Conservation (phyloP, 2,888 invertebrate species). For the Thera britannica region DNA sequence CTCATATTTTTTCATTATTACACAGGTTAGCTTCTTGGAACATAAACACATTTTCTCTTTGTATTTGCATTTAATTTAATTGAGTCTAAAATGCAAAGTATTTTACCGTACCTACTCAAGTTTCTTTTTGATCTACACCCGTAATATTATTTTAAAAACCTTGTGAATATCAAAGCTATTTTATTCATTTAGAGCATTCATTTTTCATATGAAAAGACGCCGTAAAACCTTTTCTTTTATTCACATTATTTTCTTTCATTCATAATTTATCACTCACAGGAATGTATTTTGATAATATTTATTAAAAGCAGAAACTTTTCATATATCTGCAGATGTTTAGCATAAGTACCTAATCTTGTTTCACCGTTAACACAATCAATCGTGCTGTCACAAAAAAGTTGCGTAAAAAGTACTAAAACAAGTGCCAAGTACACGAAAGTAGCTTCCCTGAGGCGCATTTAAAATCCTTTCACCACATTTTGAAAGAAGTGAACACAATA, state of each 20-base stretch:
- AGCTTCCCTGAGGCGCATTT: too few relatives aligned
- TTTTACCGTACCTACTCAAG: neutral
- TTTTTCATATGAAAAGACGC: neutral
- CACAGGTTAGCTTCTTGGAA: neutral
- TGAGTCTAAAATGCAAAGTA: neutral
- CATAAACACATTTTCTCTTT: conserved; percentile 6
- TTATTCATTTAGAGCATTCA: conserved; percentile 15
- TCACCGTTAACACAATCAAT: too few relatives aligned
- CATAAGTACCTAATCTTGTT: too few relatives aligned
- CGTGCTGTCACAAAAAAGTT: too few relatives aligned
- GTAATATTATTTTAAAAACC: conserved; percentile 1
- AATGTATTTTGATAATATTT: too few relatives aligned
- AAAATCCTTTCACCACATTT: too few relatives aligned
- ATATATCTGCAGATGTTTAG: too few relatives aligned
- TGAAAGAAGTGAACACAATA: too few relatives aligned
- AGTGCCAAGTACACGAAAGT: too few relatives aligned
- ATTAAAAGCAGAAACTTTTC: too few relatives aligned
- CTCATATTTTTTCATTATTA: neutral
- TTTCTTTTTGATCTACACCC: conserved; percentile 14
- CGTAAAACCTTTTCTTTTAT: neutral
- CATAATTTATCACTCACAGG: neutral
- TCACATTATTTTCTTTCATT: neutral
- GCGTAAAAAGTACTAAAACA: too few relatives aligned
- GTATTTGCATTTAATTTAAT: conserved; percentile 13
- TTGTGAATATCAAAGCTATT: conserved; percentile 1